Evolutionary conservation across 2,888 invertebrate genomes (phyloP).

Genomic region (Sphecodes monilicornis): DNA sequence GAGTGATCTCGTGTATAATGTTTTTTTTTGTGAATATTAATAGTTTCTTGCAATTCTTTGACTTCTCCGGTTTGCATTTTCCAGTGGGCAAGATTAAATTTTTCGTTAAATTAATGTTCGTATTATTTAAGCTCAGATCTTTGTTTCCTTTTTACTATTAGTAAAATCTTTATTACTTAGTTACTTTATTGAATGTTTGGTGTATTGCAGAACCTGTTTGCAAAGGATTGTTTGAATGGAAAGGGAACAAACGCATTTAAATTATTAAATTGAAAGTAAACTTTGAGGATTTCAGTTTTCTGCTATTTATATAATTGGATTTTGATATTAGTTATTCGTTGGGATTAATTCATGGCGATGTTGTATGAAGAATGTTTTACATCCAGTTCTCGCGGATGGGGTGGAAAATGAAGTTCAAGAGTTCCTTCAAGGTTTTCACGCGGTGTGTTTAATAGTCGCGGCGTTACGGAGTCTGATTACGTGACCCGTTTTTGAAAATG

Average conservation of each 20-base stretch:
- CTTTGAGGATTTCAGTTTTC: neutral
- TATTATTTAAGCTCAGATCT: neutral
- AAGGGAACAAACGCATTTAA: neutral
- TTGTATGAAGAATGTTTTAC: neutral
- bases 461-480: neutral
- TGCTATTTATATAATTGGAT: neutral
- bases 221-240: neutral
- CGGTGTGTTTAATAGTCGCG: neutral
- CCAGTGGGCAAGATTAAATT: neutral
- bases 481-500: conserved; percentile 1
- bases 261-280: neutral
- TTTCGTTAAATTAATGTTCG: neutral
- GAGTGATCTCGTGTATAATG: neutral
- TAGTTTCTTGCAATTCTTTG: neutral
- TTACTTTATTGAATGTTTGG: neutral
- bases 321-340: neutral
- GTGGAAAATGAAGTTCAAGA: conserved; percentile 9
- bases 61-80: neutral
- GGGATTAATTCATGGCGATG: neutral
- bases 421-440: conserved; percentile 4
- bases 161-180: too few species aligned
- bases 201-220: neutral
- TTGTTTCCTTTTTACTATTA: too few species aligned
- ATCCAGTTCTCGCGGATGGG: neutral
- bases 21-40: neutral